phyloP scores from a whole-genome alignment of 2,888 invertebrate species.

The Chymomyza procnemis region DNA sequence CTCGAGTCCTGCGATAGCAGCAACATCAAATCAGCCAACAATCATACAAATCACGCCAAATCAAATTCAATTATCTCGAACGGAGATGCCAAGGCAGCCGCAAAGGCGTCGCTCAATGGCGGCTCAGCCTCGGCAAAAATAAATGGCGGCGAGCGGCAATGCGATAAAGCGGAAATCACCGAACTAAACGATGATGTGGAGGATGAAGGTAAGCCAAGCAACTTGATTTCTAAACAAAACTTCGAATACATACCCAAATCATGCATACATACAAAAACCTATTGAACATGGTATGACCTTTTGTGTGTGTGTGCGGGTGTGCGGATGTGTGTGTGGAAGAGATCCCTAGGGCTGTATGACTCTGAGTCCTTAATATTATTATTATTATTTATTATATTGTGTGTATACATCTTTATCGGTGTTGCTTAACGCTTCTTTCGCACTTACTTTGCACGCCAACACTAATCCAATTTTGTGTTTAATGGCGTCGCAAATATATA shows the following conservation, averaged over 20 bases:
- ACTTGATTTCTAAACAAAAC: neutral
- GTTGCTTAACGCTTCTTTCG: neutral
- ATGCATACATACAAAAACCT: neutral
- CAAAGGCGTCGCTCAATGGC: constrained; percentile 20
- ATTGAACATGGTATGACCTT: neutral
- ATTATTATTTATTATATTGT: constrained; percentile 51
- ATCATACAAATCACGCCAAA: constrained; percentile 73
- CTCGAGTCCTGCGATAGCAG: constrained; percentile 50
- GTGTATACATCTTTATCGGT: neutral
- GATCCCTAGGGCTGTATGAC: neutral
- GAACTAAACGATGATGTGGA: constrained; percentile 69
- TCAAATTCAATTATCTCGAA: constrained; percentile 75
- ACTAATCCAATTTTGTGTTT: constrained; percentile 48
- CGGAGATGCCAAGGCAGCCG: constrained; percentile 66
- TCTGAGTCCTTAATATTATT: constrained; percentile 13
- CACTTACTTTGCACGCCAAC: neutral
- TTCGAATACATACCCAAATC: neutral
- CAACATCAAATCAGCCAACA: constrained; percentile 42
- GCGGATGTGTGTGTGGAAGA: neutral
- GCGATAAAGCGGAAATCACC: constrained; percentile 71
- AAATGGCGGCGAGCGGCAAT: constrained; percentile 59
- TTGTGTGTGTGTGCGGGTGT: neutral
- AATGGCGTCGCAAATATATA: constrained; percentile 69
- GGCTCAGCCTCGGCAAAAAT: constrained; percentile 32
- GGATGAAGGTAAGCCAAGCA: constrained; percentile 70